Base-by-base conservation (phyloP, 2,797 vertebrate species). In the Cyclopterus lumpus region DNA sequence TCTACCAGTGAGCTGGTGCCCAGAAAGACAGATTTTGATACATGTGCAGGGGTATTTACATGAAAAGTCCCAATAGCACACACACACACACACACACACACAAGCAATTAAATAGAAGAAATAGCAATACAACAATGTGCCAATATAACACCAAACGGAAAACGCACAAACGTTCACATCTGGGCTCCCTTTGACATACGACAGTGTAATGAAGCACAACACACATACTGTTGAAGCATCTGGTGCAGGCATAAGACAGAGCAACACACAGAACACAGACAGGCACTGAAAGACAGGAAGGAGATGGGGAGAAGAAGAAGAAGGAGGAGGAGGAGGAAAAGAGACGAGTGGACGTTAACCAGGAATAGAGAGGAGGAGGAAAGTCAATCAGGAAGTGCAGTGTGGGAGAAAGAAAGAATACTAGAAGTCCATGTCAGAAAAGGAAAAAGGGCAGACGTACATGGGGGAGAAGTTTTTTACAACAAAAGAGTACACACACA, bases 181-280 rank as follows among this genome's bases (percentile, higher is more conserved):
- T 87, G 83, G 86, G 38, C 60, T 80, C 77, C 77, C 76, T n/a
- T 60, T 42, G 88, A 91, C 89, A 88, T 91, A 90, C 73, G 76
- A 91, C 84, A 44, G 88, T 63, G 84, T 90, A 92, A 90, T 87
- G 82, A 91, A 90, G 91, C 92, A 92, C 87, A 85, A 78, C 92
- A 87, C 88, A 62, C 89, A 91, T 83, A 91, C 90, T 93, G 91
- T 65, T 74, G 78, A 88, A 85, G 90, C 92, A 94, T 93, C 92
- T 93, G 92, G 89, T 81, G 75, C 76, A 74, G 82, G 71, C 59
- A 70, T 75, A n/a, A 80, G 79, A 76, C 36, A 24, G 72, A 68
- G 75, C n/a, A 58, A 77, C 68, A 62, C 55, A 80, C 69, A 68
- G 62, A 73, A 51, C 2, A 42, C 68, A 71, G 75, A 80, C 49